Conservation (phyloP, 2,797 vertebrate species). For the Poeciliopsis infans region DNA sequence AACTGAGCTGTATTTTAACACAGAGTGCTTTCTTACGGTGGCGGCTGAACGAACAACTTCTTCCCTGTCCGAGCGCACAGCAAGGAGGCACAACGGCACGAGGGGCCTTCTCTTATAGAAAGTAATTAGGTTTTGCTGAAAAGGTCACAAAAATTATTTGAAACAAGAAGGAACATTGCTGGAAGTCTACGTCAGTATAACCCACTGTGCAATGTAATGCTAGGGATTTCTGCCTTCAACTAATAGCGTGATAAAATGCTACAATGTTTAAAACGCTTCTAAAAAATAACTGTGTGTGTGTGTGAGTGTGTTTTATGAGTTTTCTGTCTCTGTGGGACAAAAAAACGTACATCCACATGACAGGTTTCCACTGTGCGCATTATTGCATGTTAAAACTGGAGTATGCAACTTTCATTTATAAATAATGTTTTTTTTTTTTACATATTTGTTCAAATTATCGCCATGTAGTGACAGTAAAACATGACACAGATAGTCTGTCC, state of each 20-base stretch:
- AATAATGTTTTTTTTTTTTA: no score
- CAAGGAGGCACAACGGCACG: neutral
- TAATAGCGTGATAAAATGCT: neutral
- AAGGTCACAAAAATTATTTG: neutral
- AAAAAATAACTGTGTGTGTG: neutral
- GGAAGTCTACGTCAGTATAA: neutral
- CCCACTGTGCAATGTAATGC: neutral
- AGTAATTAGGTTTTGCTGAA: neutral
- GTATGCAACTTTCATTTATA: no score
- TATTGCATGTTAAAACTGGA: no score
- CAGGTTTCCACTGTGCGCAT: no score
- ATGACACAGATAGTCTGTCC: no score
- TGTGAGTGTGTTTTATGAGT: neutral
- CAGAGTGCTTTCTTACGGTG: neutral
- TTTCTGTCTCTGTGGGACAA: neutral
- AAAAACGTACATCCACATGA: no score
- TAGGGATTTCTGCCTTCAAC: neutral
- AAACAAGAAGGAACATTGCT: neutral
- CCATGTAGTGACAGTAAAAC: no score
- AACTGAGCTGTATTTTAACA: neutral
- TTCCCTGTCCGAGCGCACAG: neutral
- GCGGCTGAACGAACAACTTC: neutral
- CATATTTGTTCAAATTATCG: no score
- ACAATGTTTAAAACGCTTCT: neutral
- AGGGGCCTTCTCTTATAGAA: neutral